A percentile compares a stretch with the other conserved stretches of the same genome.
phyloP scores from a whole-genome alignment of 2,113 vertebrate species.

The Cervus canadensis region DNA sequence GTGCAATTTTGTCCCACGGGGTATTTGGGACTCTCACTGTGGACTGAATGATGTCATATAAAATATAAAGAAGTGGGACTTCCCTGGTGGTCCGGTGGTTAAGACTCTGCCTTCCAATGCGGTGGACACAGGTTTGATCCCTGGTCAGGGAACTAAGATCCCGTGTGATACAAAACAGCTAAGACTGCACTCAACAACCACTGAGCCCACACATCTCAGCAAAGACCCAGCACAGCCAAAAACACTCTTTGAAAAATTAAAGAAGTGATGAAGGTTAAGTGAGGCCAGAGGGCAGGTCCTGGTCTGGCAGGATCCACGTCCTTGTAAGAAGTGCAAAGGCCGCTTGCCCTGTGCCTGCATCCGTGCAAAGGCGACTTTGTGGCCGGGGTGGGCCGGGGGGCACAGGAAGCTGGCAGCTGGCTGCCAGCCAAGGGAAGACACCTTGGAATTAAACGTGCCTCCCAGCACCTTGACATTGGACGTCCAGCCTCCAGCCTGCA shows the following conservation, averaged over 20 bases:
- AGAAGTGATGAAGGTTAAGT: too few relatives aligned
- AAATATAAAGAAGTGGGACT: too few relatives aligned
- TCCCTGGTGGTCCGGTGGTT: background rate
- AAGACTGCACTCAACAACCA: accelerated
- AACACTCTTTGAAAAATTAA: background rate
- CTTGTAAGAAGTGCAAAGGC: background rate
- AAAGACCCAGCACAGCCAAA: background rate
- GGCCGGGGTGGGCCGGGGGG: too few relatives aligned
- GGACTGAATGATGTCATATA: background rate
- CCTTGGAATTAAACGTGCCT: background rate
- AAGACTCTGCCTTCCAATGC: background rate
- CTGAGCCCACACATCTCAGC: background rate
- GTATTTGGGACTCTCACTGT: too few relatives aligned
- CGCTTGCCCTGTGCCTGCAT: accelerated
- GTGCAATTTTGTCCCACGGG: background rate
- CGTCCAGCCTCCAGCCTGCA: background rate
- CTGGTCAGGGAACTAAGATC: background rate
- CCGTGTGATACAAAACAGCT: accelerated
- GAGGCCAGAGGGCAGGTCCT: too few relatives aligned
- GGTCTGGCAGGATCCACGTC: background rate
- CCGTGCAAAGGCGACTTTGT: accelerated
- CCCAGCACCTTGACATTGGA: background rate
- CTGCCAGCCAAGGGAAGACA: background rate
- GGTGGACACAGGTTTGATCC: background rate
- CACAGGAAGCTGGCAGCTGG: accelerated